Percentiles rank a stretch among this genome's conserved stretches.
Conservation (phyloP, 1,140 invertebrate species). For the Oncopeltus fasciatus region DNA sequence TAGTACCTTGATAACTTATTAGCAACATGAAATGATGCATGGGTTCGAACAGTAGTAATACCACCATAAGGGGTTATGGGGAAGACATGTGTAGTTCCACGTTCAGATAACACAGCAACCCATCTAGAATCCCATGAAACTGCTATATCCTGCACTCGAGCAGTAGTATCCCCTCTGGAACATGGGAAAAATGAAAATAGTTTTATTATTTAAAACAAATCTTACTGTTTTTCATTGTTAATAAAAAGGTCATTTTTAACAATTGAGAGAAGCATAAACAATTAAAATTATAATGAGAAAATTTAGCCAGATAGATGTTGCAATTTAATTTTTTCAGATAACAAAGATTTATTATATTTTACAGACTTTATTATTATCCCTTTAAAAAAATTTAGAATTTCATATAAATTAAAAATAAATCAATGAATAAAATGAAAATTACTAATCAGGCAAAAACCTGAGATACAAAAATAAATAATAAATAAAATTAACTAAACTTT, state of each 20-base stretch:
- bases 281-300: too few relatives aligned
- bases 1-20: constrained; percentile 62
- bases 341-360: too few relatives aligned
- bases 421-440: background rate
- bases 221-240: too few relatives aligned
- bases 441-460: background rate
- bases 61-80: constrained; percentile 95
- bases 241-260: too few relatives aligned
- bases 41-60: constrained; percentile 74
- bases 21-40: constrained; percentile 82
- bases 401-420: background rate
- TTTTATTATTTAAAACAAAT: too few relatives aligned
- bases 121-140: constrained; percentile 87
- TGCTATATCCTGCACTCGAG: constrained; percentile 72
- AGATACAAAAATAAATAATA: background rate
- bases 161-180: constrained; percentile 54
- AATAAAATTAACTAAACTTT: too few relatives aligned
- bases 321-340: too few relatives aligned
- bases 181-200: too few relatives aligned
- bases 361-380: too few relatives aligned
- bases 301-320: too few relatives aligned
- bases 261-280: too few relatives aligned
- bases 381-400: background rate
- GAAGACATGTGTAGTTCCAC: constrained; percentile 95
- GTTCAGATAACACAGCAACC: constrained; percentile 83